Evolutionary conservation across 2,888 invertebrate species (phyloP).

Genomic region (Herminia tarsipennalis): DNA sequence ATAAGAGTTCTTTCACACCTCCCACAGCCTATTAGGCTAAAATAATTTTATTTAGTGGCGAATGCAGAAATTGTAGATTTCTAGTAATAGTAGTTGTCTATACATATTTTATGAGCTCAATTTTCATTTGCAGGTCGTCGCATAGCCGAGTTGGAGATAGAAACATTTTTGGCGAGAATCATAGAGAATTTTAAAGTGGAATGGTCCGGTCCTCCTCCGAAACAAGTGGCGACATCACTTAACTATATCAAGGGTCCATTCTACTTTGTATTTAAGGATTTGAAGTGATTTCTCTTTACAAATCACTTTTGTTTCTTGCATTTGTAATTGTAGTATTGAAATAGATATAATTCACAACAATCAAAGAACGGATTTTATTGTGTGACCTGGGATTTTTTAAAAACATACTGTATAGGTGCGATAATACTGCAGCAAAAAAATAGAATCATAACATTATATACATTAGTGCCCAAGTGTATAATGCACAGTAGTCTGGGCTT

Average conservation of each 20-base stretch:
- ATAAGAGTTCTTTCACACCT: neutral
- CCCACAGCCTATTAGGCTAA: neutral
- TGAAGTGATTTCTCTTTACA: conserved; percentile 33
- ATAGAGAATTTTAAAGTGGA: conserved; percentile 60
- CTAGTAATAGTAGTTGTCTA: neutral
- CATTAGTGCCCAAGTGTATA: too few relatives aligned
- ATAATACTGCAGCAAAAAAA: too few relatives aligned
- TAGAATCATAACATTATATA: too few relatives aligned
- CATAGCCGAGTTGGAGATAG: conserved; percentile 87
- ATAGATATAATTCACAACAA: too few relatives aligned
- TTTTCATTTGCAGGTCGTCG: conserved; percentile 74
- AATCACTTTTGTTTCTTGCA: too few relatives aligned
- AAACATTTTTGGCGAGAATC: conserved; percentile 65
- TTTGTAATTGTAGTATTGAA: too few relatives aligned
- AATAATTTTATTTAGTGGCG: neutral
- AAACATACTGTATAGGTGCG: too few relatives aligned
- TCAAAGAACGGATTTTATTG: too few relatives aligned
- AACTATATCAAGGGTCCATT: conserved; percentile 64
- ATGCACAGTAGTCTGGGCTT: too few relatives aligned
- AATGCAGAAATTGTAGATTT: neutral
- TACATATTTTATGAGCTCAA: neutral
- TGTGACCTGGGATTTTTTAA: too few relatives aligned
- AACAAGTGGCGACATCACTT: conserved; percentile 48
- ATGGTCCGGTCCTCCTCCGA: conserved; percentile 61
- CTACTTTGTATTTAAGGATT: conserved; percentile 66